Conservation (phyloP, 1,140 invertebrate species). For the Zaprionus kolodkinae region DNA sequence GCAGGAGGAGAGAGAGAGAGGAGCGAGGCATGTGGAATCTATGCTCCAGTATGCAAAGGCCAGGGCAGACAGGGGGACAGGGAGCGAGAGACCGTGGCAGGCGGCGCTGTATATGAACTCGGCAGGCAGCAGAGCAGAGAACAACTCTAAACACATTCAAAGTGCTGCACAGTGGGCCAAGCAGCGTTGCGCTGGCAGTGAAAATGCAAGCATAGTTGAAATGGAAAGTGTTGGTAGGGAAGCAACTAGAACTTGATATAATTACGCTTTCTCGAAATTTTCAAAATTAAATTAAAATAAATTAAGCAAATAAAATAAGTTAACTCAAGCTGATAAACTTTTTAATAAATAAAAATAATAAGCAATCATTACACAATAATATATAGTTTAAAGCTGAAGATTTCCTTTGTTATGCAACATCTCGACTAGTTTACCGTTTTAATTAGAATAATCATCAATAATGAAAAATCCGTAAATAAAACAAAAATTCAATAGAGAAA, state of each 20-base stretch:
- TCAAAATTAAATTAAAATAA: no score
- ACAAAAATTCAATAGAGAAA: no score
- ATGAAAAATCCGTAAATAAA: no score
- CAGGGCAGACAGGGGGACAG: conserved; percentile 1
- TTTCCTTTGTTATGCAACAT: no score
- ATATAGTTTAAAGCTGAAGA: no score
- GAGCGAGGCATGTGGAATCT: not conserved
- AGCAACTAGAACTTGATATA: not conserved
- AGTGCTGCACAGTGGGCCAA: conserved; percentile 57
- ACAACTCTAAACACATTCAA: conserved; percentile 57
- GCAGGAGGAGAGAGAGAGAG: not conserved
- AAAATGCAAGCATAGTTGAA: not conserved
- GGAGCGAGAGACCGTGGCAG: not conserved
- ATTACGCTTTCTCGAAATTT: no score
- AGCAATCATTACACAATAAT: no score
- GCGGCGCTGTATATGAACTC: conserved; percentile 21
- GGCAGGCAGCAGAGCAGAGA: conserved; percentile 41
- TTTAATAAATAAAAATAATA: no score
- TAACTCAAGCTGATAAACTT: no score
- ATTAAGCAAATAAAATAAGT: no score
- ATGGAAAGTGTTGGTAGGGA: not conserved
- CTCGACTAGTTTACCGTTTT: no score
- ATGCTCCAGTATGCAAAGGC: conserved; percentile 4
- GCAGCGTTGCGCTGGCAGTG: not conserved
- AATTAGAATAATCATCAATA: no score